Conservation (phyloP, 2,888 invertebrate genomes). For the Aphodius granarius region DNA sequence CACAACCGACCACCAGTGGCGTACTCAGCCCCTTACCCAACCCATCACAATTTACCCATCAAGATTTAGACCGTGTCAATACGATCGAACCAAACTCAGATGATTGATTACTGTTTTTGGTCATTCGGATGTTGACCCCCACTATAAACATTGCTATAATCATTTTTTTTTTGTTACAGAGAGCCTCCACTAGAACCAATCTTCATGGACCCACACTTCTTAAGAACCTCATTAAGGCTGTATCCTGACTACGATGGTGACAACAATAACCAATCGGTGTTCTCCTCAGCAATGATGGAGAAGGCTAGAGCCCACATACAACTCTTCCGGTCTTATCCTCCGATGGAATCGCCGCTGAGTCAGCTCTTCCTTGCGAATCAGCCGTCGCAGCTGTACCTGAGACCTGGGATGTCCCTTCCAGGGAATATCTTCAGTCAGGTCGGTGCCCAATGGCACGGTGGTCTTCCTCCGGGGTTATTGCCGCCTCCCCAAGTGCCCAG, state of each 20-base stretch:
- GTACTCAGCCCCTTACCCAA: neutral
- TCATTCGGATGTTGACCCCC: neutral
- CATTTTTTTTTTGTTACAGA: conserved; percentile 47
- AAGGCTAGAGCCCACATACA: conserved; percentile 58
- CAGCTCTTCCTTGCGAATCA: conserved; percentile 49
- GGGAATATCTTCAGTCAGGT: conserved; percentile 55
- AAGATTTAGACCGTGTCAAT: neutral
- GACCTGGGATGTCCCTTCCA: conserved; percentile 47
- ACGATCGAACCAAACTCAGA: neutral
- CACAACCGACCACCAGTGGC: neutral
- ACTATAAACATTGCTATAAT: neutral
- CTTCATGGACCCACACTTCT: conserved; percentile 76
- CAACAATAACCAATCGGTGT: conserved; percentile 54
- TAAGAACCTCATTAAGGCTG: conserved; percentile 62
- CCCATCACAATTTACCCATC: neutral
- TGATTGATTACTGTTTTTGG: neutral
- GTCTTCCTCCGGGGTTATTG: conserved; percentile 51
- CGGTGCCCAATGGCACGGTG: conserved; percentile 47
- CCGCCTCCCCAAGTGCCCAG: conserved; percentile 50
- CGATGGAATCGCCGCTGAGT: conserved; percentile 53
- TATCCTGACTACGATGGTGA: conserved; percentile 59
- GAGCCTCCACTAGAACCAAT: conserved; percentile 81
- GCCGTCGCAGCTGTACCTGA: conserved; percentile 49
- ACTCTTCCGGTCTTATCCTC: conserved; percentile 60
- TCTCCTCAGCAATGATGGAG: conserved; percentile 60